A percentile compares a stretch with the other conserved stretches of the same genome.
Conservation (phyloP, 2,888 invertebrate species). For the Polydesmus complanatus region DNA sequence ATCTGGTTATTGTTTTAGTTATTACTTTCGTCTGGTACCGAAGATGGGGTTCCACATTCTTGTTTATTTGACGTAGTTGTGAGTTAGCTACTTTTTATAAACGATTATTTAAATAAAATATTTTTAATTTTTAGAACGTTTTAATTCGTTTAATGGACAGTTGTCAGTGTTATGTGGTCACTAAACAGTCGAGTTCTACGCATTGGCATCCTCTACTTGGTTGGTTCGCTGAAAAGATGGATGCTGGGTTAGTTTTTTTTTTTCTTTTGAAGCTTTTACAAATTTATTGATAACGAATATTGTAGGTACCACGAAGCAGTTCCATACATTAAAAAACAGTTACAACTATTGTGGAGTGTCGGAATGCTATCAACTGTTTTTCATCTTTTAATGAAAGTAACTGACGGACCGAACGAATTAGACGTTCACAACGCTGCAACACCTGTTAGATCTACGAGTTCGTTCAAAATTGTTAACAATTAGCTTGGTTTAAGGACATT, state of each 20-base stretch:
- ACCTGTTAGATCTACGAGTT: conserved; percentile 4
- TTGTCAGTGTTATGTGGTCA: conserved; percentile 82
- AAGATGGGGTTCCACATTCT: not conserved
- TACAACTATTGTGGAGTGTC: conserved; percentile 55
- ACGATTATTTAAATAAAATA: not conserved
- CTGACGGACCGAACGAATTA: not conserved
- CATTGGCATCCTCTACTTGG: conserved; percentile 98
- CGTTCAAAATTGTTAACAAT: not conserved
- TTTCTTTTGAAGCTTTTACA: not conserved
- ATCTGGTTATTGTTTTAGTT: conserved; percentile 1
- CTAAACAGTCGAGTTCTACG: conserved; percentile 71
- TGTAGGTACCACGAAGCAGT: conserved; percentile 55
- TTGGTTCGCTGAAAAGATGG: conserved; percentile 72
- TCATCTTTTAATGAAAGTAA: conserved; percentile 13
- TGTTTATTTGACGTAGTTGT: not conserved
- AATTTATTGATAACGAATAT: not conserved
- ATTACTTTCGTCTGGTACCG: not conserved
- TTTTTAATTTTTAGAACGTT: conserved; percentile 47
- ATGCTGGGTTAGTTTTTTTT: conserved; percentile 31
- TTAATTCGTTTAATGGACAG: conserved; percentile 72
- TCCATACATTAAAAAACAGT: conserved; percentile 48
- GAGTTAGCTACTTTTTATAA: not conserved
- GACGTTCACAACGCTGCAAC: not conserved
- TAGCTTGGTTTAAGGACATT: too few species aligned
- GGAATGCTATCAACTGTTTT: conserved; percentile 36